A percentile compares a stretch with the other conserved stretches of the same genome.
Conservation (phyloP, 2,797 vertebrate species). For the Tangara arthus region DNA sequence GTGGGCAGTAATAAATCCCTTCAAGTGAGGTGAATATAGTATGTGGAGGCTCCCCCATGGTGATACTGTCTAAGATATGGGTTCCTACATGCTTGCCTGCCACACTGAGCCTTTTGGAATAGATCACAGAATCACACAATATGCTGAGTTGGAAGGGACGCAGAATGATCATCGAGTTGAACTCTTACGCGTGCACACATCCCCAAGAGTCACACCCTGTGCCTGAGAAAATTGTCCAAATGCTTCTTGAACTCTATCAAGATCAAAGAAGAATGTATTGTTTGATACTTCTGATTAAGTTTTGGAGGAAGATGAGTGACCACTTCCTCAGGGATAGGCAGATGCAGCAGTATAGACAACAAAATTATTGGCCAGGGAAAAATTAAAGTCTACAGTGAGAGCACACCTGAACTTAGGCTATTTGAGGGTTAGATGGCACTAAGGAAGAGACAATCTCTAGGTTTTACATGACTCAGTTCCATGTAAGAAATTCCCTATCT, state of each 20-base stretch:
- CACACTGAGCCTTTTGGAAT: background rate
- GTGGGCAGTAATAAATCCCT: background rate
- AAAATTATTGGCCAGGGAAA: background rate
- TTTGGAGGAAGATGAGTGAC: background rate
- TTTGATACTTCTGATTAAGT: background rate
- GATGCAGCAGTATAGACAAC: background rate
- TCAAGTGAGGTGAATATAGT: background rate
- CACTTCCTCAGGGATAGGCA: background rate
- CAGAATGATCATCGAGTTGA: background rate
- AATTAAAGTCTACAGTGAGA: background rate
- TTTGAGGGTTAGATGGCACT: background rate
- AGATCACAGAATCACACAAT: background rate
- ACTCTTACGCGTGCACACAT: background rate
- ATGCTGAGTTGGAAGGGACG: background rate
- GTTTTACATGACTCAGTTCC: background rate
- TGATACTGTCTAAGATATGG: rapidly evolving
- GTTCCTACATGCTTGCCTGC: background rate
- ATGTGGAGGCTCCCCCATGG: background rate
- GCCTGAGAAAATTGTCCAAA: background rate
- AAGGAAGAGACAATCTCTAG: background rate
- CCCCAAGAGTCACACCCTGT: background rate
- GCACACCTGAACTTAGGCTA: background rate
- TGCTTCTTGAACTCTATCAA: background rate
- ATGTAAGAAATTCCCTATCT: background rate
- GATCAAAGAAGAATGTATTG: background rate